These are phyloP conservation scores for Proteles cristata DNA, from an alignment of 2,113 vertebrate genomes.

Conservation along the genomic window DNA sequence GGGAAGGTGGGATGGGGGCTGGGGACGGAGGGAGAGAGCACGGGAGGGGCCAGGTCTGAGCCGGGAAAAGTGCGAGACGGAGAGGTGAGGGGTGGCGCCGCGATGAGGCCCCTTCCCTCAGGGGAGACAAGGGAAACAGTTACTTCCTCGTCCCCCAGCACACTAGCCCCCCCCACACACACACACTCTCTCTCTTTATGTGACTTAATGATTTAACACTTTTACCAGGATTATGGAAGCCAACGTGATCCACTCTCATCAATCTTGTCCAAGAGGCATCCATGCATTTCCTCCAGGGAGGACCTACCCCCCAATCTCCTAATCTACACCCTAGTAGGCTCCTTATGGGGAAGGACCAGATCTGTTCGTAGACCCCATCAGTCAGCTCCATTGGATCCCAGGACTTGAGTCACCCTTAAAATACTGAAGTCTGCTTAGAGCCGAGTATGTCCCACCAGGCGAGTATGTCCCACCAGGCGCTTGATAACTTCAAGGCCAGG, in stretches of 20 bases:
- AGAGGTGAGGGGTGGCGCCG: background rate
- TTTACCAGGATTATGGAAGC: background rate
- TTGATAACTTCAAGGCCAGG: background rate
- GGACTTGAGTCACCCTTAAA: conserved; percentile 20
- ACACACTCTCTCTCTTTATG: background rate
- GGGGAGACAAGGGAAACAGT: background rate
- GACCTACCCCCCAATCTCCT: background rate
- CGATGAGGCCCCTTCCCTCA: background rate
- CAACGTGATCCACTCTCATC: background rate
- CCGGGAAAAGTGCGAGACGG: background rate
- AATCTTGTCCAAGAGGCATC: background rate
- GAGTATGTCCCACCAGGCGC: background rate
- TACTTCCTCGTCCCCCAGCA: too few species aligned
- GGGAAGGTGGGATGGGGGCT: background rate
- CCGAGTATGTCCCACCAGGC: background rate
- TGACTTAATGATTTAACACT: background rate
- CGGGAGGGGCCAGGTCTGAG: background rate
- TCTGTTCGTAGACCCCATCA: background rate
- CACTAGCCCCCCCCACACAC: background rate
- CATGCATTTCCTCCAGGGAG: background rate
- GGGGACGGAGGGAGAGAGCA: background rate
- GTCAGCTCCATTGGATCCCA: background rate
- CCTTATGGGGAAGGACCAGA: background rate
- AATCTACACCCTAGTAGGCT: background rate
- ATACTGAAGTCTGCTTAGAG: background rate